Conservation (phyloP, 53 echinoderm and acorn worm species). For the Echinometra lucunter region DNA sequence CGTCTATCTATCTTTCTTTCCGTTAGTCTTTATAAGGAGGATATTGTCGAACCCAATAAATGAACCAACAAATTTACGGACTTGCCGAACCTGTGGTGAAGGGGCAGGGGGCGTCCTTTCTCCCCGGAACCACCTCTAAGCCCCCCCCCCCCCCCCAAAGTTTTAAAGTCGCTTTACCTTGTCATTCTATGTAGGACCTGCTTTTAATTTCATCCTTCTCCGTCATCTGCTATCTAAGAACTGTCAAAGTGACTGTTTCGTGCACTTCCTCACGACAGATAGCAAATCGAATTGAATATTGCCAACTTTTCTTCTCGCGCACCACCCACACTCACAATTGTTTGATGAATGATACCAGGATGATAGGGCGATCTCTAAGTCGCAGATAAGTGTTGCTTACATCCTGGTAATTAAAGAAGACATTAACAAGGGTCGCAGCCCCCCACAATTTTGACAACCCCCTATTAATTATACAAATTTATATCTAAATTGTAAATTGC, state of each 20-base stretch:
- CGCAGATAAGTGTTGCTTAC: background rate
- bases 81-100: background rate
- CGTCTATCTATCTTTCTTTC: no score
- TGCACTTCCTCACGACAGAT: background rate
- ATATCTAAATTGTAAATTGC: no score
- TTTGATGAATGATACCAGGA: background rate
- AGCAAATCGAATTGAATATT: background rate
- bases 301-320: background rate
- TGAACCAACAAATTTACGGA: no score
- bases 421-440: no score
- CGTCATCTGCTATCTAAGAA: background rate
- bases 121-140: background rate
- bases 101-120: background rate
- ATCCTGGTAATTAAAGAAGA: conserved; percentile 9
- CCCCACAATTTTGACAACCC: no score
- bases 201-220: background rate
- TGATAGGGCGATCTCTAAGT: background rate
- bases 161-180: no score
- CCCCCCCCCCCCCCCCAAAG: no score
- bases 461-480: no score
- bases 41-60: no score
- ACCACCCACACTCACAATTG: background rate
- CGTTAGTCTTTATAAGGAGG: no score
- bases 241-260: background rate
- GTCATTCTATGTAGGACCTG: background rate